These are phyloP conservation scores for Anas platyrhynchos DNA, from an alignment of 2,113 vertebrate species.

Conservation along the genomic window DNA sequence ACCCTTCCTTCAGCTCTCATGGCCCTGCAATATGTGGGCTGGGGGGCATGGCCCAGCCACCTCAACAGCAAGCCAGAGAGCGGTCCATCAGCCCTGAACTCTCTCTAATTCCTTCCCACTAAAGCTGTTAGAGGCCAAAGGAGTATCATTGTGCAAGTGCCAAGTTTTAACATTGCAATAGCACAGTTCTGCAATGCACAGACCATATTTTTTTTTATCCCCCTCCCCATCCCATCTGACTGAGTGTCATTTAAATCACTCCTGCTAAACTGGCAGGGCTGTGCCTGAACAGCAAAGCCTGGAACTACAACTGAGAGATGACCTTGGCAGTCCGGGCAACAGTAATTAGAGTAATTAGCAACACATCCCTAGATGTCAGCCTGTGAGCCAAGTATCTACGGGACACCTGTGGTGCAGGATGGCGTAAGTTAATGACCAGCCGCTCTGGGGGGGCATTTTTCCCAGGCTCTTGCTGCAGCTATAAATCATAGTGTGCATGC, in stretches of 20 bases:
- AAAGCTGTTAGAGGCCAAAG: neutral
- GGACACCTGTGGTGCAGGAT: neutral
- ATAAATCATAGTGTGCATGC: neutral
- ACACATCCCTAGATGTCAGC: conserved; percentile 30
- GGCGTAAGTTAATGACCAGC: conserved; percentile 1
- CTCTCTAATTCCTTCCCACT: neutral
- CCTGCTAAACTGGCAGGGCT: conserved; percentile 38
- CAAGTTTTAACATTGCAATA: neutral
- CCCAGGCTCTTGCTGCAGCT: neutral
- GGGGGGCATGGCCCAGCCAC: neutral
- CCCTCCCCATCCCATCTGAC: neutral
- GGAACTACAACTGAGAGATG: conserved; percentile 52
- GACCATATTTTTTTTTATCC: neutral
- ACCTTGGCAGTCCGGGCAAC: conserved; percentile 45
- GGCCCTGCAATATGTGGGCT: neutral
- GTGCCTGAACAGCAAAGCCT: conserved; percentile 63
- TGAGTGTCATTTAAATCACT: conserved; percentile 51
- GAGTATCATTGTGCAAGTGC: fast-evolving
- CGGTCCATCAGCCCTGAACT: neutral
- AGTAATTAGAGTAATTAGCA: conserved; percentile 69
- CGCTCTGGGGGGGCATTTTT: neutral
- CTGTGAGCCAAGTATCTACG: neutral
- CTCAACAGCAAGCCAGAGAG: neutral
- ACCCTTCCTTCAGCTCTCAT: neutral
- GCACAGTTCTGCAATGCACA: fast-evolving